Evolutionary conservation across 2,888 invertebrate genomes (phyloP).

Genomic region (Metallyticus violacea): DNA sequence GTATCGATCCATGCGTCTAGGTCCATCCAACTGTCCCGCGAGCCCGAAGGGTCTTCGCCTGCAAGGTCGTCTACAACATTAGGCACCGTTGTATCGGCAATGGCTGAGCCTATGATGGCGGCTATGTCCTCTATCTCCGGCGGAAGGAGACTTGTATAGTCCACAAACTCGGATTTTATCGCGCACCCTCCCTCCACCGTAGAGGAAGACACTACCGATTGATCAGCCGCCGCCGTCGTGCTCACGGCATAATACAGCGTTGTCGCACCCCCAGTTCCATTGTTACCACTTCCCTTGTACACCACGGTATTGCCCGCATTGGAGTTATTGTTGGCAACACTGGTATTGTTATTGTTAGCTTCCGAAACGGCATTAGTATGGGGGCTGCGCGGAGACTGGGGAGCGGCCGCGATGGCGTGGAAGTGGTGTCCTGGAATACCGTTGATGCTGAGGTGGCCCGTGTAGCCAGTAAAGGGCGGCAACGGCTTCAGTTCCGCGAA

Average conservation of each 20-base stretch:
- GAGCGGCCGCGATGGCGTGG: slow-evolving; percentile 68
- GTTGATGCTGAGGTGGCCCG: slow-evolving; percentile 81
- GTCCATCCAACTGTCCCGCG: slow-evolving; percentile 84
- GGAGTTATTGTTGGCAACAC: slow-evolving; percentile 32
- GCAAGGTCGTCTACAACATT: slow-evolving; percentile 52
- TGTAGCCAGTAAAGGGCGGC: slow-evolving; percentile 84
- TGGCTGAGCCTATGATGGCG: slow-evolving; percentile 83
- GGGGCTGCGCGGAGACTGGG: slow-evolving; percentile 42
- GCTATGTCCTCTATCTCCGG: slow-evolving; percentile 72
- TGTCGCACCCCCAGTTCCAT: slow-evolving; percentile 48
- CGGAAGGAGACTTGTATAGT: slow-evolving; percentile 38
- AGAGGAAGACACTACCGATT: slow-evolving; percentile 50
- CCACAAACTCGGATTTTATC: slow-evolving; percentile 41
- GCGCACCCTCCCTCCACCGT: slow-evolving; percentile 43
- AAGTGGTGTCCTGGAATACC: slow-evolving; percentile 86
- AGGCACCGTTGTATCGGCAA: slow-evolving; percentile 85
- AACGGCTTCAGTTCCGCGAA: slow-evolving; percentile 81
- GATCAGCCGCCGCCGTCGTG: slow-evolving; percentile 41
- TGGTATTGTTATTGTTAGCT: slow-evolving; percentile 36
- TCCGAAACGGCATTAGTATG: slow-evolving; percentile 38
- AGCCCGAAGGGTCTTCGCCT: slow-evolving; percentile 62
- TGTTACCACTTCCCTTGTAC: slow-evolving; percentile 46
- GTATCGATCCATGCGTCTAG: slow-evolving; percentile 84
- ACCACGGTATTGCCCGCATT: slow-evolving; percentile 59
- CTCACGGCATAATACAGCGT: slow-evolving; percentile 36